Base-by-base conservation (phyloP, 1,140 invertebrate species). In the Akabosia matsudoensis region DNA sequence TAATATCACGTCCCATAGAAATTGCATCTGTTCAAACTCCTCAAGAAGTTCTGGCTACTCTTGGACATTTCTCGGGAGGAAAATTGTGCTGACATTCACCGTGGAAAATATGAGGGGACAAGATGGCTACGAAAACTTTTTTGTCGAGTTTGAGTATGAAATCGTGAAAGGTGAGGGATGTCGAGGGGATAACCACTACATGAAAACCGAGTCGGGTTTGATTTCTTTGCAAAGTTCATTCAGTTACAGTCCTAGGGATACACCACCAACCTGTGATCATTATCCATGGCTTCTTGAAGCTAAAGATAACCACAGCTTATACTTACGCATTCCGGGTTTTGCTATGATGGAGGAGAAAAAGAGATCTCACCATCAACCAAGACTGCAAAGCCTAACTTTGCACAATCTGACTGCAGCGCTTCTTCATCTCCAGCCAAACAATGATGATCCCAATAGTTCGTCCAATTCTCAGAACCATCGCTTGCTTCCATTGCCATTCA, bases 211-310 rank as follows among this genome's bases (percentile, higher is more conserved):
- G 45, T 76, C 77, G n/a, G 80, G 80, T 28, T 26, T 79, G 4
- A 81, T 81, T 37, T 77, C 78, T n/a, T 26, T 81, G 1, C 78
- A 81, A 34, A 79, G 78, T 28, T 72, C 73, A 1, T 79, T 77
- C 28, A 75, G 33, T 22, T 77, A 79, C 45, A 77, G 79, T 2
- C 31, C 76, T 0, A 71, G 74, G 24, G 77, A 78, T 4, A 75
- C 70, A 24, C 64, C 70, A 0, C 75, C 75, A 18, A 77, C 76
- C 13, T 81, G 80, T 67, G 80, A 79, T 22, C 76, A 77, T 33
- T 81, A 81, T 61, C 80, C 80, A 10, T 81, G 80, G 80, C 70
- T 81, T 2, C 26, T 81, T 1, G 78, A 81, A 45, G 80, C 77
- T 0, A 54, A 52, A 28, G 78, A 79, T 33, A 75, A 73, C 31